Evolutionary conservation across 2,797 vertebrate genomes (phyloP).

Genomic region (Poeciliopsis gracilis): DNA sequence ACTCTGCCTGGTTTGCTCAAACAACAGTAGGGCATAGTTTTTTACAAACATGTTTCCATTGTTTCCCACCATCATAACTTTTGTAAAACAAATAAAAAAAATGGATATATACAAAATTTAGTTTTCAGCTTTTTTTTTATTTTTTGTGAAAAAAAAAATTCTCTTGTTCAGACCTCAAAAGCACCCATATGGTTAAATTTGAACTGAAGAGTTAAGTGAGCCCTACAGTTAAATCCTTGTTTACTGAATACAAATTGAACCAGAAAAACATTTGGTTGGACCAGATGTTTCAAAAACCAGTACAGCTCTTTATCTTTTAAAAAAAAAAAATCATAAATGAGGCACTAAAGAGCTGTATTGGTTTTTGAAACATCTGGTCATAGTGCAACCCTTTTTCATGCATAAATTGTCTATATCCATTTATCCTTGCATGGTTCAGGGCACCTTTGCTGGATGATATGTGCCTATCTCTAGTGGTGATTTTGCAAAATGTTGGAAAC

Average conservation of each 20-base stretch:
- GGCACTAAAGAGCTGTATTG: no score
- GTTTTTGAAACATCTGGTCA: neutral
- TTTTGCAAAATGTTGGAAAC: neutral
- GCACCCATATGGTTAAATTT: neutral
- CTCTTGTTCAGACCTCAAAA: neutral
- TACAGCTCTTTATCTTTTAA: no score
- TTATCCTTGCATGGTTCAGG: no score
- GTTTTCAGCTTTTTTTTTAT: neutral
- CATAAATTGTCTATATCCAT: no score
- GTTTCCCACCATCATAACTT: slow-evolving; percentile 11
- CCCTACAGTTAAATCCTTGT: neutral
- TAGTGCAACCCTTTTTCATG: no score
- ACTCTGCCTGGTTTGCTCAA: slow-evolving; percentile 22
- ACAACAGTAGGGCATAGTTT: slow-evolving; percentile 5
- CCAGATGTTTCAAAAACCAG: no score
- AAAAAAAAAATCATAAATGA: no score
- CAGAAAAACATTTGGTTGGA: neutral
- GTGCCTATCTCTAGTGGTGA: neutral
- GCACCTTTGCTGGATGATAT: neutral
- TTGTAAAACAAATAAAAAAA: slow-evolving; percentile 4
- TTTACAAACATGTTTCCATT: slow-evolving; percentile 13
- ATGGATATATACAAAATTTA: neutral
- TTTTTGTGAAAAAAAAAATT: neutral
- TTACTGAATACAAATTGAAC: neutral
- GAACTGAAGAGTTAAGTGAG: neutral